Percentiles rank a stretch among this genome's conserved stretches.
These are phyloP conservation scores for Salvelinus alpinus DNA, from an alignment of 2,113 vertebrate genomes.

Conservation along the genomic window DNA sequence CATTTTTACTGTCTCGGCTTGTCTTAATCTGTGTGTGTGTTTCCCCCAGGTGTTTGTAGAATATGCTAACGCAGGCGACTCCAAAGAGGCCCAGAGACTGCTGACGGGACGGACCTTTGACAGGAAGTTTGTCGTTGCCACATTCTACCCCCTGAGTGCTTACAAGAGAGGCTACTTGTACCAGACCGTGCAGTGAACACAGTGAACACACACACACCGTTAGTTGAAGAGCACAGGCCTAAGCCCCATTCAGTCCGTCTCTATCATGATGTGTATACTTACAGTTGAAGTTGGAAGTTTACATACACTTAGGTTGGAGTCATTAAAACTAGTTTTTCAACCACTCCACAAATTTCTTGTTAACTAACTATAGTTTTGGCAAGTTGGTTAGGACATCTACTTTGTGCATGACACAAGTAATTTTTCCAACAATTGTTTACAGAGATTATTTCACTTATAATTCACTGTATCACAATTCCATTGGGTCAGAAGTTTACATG, in stretches of 20 bases:
- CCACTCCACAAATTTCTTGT: too few species aligned
- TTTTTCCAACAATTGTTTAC: too few species aligned
- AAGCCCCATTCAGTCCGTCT: background rate
- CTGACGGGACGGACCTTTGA: constrained; percentile 93
- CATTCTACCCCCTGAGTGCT: constrained; percentile 96
- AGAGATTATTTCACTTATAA: too few species aligned
- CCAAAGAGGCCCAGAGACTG: constrained; percentile 92
- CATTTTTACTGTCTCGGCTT: too few species aligned
- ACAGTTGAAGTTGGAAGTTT: too few species aligned
- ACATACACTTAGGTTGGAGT: too few species aligned
- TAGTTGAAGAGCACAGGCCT: background rate
- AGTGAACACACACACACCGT: background rate
- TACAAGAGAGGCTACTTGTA: constrained; percentile 94
- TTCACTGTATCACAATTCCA: too few species aligned
- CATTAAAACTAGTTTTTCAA: too few species aligned
- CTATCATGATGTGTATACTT: background rate
- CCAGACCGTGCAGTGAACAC: constrained; percentile 84
- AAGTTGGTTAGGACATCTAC: too few species aligned
- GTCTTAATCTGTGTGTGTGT: background rate
- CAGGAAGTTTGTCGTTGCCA: constrained; percentile 94
- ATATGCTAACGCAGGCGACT: constrained; percentile 89
- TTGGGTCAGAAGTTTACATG: too few species aligned
- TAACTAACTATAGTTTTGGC: too few species aligned
- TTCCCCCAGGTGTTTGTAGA: constrained; percentile 89
- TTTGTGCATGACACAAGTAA: too few species aligned